Base-by-base conservation (phyloP, 2,888 invertebrate species). In the Chymomyza caudatula region DNA sequence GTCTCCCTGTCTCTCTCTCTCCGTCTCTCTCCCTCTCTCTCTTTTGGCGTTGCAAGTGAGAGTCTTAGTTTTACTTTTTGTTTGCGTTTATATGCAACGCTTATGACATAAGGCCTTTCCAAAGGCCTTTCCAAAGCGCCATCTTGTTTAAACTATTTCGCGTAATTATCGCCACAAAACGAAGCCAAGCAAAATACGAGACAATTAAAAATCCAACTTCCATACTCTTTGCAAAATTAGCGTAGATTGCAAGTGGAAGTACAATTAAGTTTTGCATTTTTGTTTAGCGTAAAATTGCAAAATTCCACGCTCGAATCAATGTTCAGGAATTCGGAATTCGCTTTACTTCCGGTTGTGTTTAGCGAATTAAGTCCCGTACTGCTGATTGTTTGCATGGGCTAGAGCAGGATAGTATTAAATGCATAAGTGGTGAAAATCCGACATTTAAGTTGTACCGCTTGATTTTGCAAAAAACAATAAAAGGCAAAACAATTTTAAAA, bases 41-140 rank as follows among this genome's bases (percentile, higher is more conserved):
- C 22, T 23, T 42, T 19, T 1, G 23, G 8, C 74, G 72, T 60
- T 52, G 67, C 56, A 70, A 81, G 84, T 80, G 81, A 82, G 85
- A 82, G 86, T 82, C 76, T 69, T 60, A 54, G 69, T 84, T 86
- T 81, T 81, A 78, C 81, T 81, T 86, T 86, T 76, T 55, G 51
- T 43, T 49, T 73, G 59, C 67, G 23, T 58, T 60, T 62, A 4
- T 17, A 51, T 51, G 19, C 19, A 20, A 17, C 22, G 63, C 67
- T 72, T 70, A 80, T 70, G 85, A 76, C 76, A 76, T 77, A 79
- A 79, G 63, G 53, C 15, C 25, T 37, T 25, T 25, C 25, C 22
- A 52, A n/a, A 44, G 60, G 65, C 52, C 52, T 29, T 19, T 19
- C 44, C 43, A 43, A 43, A 42, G 15, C 43, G 43, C 8, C 19